Base-by-base conservation (phyloP, 2,888 invertebrate genomes). In the Microctonus brassicae region DNA sequence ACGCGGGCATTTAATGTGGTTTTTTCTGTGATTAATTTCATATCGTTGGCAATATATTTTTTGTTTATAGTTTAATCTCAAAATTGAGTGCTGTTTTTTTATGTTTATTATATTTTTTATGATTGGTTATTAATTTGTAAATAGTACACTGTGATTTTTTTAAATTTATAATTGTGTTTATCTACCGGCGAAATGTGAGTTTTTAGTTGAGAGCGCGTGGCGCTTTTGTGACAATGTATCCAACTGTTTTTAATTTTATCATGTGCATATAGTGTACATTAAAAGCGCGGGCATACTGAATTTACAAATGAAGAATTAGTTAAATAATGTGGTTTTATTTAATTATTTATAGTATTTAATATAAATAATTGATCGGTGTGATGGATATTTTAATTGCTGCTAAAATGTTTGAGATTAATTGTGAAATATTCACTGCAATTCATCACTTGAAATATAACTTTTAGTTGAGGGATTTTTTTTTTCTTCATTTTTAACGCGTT, bases 101-200 rank as follows among this genome's bases (percentile, higher is more conserved):
- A 5, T 29, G 29, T 29, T 29, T n/a, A n/a, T n/a, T n/a, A n/a
- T n/a, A n/a, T n/a, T n/a, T n/a, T 29, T 29, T 29, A 7, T 29
- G 4, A 29, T 3, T 29, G 29, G 29, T 29, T 29, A 7, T 29
- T 29, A 29, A n/a, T n/a, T n/a, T n/a, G n/a, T n/a, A n/a, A n/a
- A n/a, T n/a, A n/a, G n/a, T n/a, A n/a, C n/a, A n/a, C n/a, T n/a
- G n/a, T n/a, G n/a, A n/a, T n/a, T n/a, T n/a, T 34, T 36, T 20
- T 29, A 36, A 29, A 22, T 36, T 55, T 24, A 29, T 17, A 47
- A 22, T 42, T 53, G 24, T 34, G 64, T 55, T 57, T 69, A 52
- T 33, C 22, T 69, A 69, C 69, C 72, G 69, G 72, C 60, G 33
- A 58, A 60, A 60, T 58, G 64, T 69, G 60, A 29, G 33, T 17